Base-by-base conservation (phyloP, 2,797 vertebrate genomes). In the Scyliorhinus canicula region DNA sequence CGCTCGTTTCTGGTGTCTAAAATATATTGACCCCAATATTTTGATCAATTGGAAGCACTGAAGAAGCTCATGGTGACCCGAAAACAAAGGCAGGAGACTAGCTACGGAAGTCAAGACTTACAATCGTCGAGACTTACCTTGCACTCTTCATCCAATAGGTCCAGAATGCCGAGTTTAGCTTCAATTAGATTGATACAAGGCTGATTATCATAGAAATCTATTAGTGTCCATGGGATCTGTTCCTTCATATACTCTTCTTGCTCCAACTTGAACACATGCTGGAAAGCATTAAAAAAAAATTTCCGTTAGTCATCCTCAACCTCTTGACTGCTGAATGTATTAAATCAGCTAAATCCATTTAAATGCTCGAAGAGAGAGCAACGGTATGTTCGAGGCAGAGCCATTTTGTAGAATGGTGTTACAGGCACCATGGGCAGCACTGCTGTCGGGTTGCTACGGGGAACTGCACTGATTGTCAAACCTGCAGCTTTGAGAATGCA, bases 161-260 rank as follows among this genome's bases (percentile, higher is more conserved):
- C 99, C 96, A 99, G 97, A 97, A 99, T 93, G 16, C 99, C 99
- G 98, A 99, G 97, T 97, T 99, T 99, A 95, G 99, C 98, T 95
- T 99, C 99, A 96, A 99, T 99, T 95, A 99, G 98, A 96, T 99
- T 99, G 96, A 99, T 99, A 96, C 99, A 99, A n/a, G 99, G 99
- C 96, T 99, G 99, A 97, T 99, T 99, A 97, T 99, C 99, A 0
- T 99, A 99, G 96, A 99, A 99, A 97, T 99, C 99, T 47, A 99
- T 99, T 95, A 99, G 97, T 95, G 99, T 99, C 99, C 99, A 99
- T 0, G 99, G 99, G 96, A 99, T 99, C 97, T 99, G 98, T 97
- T 99, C 99, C 96, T 97, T 98, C 99, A 99, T 99, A 96, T 99
- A 99, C 95, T 99, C 99, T 95, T 99, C 99, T 96, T 99, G 99